Base-by-base conservation (phyloP, 2,888 invertebrate genomes). In the Melanargia galathea region DNA sequence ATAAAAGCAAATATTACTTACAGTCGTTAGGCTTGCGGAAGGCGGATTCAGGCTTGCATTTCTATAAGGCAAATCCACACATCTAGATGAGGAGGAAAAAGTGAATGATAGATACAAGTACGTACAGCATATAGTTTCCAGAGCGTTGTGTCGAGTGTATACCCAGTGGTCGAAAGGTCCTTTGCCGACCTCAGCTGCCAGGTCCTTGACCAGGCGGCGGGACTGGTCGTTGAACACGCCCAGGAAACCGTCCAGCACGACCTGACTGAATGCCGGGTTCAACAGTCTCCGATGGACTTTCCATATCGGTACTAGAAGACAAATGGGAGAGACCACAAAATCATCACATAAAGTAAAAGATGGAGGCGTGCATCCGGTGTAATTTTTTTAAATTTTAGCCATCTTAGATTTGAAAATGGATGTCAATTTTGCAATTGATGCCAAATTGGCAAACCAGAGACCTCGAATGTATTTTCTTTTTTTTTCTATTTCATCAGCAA, bases 101-200 rank as follows among this genome's bases (percentile, higher is more conserved):
- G 11, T 46, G 11, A 45, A 20, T n/a, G 0, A 33, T 33, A 13
- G 16, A 2, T n/a, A n/a, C 1, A 35, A 10, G 35, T 61, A 77
- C 84, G 81, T 68, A 87, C 87, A 74, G 66, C 87, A 87, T 66
- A 87, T 86, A 35, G 87, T 86, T 64, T 87, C 86, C 69, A 87
- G 70, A 2, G 84, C 82, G 56, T 86, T 86, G 56, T 80, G 81
- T 26, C 81, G 72, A 0, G 83, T 84, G 45, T 86, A 84, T 0
- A 73, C 76, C 83, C 82, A 84, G 45, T 85, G 85, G 45, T 87
- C 86, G 52, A 88, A 87, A 0, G 76, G 75, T 30, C 71, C 71
- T 16, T 68, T 68, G 0, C 71, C 75, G 8, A 69, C 70, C 35
- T 73, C 64, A 0, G 62, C 62, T 0, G 58, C 62, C 16, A 80